These are phyloP conservation scores for Melanargia galathea DNA, from an alignment of 2,888 invertebrate genomes.

Conservation along the genomic window DNA sequence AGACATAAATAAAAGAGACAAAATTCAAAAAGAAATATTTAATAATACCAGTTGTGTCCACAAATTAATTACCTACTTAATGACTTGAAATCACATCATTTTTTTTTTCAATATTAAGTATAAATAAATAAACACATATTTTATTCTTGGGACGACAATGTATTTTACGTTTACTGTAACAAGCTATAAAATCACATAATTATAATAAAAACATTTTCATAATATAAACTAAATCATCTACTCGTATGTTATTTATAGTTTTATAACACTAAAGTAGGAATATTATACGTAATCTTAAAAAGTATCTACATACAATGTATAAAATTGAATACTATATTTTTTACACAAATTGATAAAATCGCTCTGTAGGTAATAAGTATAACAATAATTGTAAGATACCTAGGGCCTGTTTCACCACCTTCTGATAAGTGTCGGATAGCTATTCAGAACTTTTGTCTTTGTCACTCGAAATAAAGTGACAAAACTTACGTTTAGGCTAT, in stretches of 20 bases:
- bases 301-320: slow-evolving; percentile 51
- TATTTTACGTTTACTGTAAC: slow-evolving; percentile 41
- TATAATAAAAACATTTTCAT: slow-evolving; percentile 43
- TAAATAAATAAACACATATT: slow-evolving; percentile 37
- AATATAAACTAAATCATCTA: slow-evolving; percentile 37
- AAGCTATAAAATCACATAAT: slow-evolving; percentile 56
- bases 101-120: slow-evolving; percentile 30
- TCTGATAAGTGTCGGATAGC: too few species aligned
- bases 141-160: slow-evolving; percentile 44
- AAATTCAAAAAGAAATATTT: slow-evolving; percentile 52
- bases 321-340: slow-evolving; percentile 65
- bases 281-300: slow-evolving; percentile 34
- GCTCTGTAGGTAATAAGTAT: slow-evolving; percentile 23
- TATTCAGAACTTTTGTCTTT: too few species aligned
- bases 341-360: slow-evolving; percentile 45
- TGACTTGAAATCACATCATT: slow-evolving; percentile 41
- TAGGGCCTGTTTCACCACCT: too few species aligned
- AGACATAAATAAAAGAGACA: slow-evolving; percentile 29
- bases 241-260: background rate
- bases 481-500: too few species aligned
- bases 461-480: too few species aligned
- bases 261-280: slow-evolving; percentile 40
- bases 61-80: slow-evolving; percentile 62
- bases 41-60: slow-evolving; percentile 64
- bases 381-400: background rate